Evolutionary conservation across 2,797 vertebrate species (phyloP).

Genomic region (Erpetoichthys calabaricus): DNA sequence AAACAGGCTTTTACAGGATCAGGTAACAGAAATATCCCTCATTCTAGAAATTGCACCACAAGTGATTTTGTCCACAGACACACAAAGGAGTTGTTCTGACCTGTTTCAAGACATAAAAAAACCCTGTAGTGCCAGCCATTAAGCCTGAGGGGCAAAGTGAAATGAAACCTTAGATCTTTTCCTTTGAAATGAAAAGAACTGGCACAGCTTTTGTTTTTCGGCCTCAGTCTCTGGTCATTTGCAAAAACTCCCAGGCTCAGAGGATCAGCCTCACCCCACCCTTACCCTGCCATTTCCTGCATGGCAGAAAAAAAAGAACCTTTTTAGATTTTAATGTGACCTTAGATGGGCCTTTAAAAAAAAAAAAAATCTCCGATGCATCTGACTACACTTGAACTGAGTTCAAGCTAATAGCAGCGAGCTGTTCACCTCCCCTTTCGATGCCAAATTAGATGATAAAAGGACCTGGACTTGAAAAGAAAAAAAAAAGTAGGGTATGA

Average conservation of each 20-base stretch:
- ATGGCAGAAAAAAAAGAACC: slow-evolving; percentile 36
- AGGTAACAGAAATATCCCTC: too few species aligned
- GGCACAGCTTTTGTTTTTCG: slow-evolving; percentile 51
- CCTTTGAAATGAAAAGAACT: slow-evolving; percentile 15
- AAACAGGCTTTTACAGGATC: too few species aligned
- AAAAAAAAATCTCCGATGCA: slow-evolving; percentile 51
- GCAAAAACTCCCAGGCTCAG: slow-evolving; percentile 50
- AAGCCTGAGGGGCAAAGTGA: slow-evolving; percentile 17
- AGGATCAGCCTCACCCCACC: slow-evolving; percentile 45
- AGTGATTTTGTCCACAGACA: slow-evolving; percentile 9
- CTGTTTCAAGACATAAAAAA: slow-evolving; percentile 25
- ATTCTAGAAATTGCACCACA: too few species aligned
- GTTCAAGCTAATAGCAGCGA: slow-evolving; percentile 65
- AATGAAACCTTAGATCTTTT: slow-evolving; percentile 8
- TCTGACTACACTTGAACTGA: slow-evolving; percentile 69
- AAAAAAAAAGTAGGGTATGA: slow-evolving; percentile 30
- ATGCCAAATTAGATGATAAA: slow-evolving; percentile 74
- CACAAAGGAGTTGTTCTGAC: slow-evolving; percentile 23
- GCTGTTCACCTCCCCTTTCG: slow-evolving; percentile 62
- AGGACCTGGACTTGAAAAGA: slow-evolving; percentile 64
- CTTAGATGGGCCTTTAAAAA: slow-evolving; percentile 61
- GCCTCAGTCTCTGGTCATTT: slow-evolving; percentile 46
- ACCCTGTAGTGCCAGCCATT: slow-evolving; percentile 23
- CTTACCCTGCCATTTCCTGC: slow-evolving; percentile 10
- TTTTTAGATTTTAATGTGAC: slow-evolving; percentile 72